Conservation (phyloP, 1,140 invertebrate species). For the Aphaenogaster rudis region DNA sequence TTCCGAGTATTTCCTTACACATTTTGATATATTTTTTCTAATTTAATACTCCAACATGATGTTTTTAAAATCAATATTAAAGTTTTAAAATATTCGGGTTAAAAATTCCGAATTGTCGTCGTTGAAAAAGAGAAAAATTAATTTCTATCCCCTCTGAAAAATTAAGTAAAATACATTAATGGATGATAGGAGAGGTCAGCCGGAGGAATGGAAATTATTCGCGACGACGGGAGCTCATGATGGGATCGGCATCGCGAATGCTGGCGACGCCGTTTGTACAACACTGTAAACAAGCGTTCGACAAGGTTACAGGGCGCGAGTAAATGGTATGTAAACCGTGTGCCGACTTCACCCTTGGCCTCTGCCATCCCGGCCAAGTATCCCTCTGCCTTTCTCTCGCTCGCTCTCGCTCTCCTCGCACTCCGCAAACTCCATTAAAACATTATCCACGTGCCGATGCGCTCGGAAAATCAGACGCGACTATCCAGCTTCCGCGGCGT, state of each 20-base stretch:
- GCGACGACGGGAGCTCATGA: conserved; percentile 15
- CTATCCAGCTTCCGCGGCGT: conserved; percentile 75
- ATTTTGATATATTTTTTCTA: background rate
- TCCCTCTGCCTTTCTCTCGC: background rate
- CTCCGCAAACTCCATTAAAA: conserved; percentile 88
- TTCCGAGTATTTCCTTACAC: background rate
- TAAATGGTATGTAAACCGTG: conserved; percentile 88
- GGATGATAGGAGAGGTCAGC: background rate
- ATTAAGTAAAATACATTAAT: background rate
- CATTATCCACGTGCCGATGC: conserved; percentile 87
- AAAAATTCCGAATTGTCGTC: background rate
- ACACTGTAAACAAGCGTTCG: conserved; percentile 81
- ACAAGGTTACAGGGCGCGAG: conserved; percentile 83
- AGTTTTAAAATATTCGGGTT: background rate
- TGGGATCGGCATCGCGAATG: conserved; percentile 34
- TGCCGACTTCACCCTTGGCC: conserved; percentile 82
- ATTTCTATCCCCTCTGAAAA: background rate
- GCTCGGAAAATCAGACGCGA: conserved; percentile 86
- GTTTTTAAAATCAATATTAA: background rate
- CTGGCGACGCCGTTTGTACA: conserved; percentile 79
- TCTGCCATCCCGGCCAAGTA: conserved; percentile 67
- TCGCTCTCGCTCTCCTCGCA: conserved; percentile 70
- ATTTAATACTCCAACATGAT: background rate
- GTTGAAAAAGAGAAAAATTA: background rate
- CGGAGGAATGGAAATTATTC: conserved; percentile 21